These are phyloP conservation scores for Drosophila acutilabella DNA, from an alignment of 2,888 invertebrate species.

Conservation along the genomic window DNA sequence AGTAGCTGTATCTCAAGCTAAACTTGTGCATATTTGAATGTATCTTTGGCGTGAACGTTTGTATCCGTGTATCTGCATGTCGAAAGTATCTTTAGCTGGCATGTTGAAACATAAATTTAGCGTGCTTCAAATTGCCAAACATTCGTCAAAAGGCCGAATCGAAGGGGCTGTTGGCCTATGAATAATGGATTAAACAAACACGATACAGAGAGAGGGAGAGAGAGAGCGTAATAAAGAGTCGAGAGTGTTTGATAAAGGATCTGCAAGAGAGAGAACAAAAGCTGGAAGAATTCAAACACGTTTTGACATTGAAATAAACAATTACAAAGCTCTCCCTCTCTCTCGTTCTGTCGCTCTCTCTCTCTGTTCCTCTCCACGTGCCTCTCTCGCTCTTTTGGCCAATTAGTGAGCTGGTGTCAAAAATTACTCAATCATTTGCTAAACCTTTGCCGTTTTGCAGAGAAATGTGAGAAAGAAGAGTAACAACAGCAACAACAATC, in stretches of 20 bases:
- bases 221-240: background rate
- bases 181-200: constrained; percentile 30
- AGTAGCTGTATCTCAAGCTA: constrained; percentile 3
- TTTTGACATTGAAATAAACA: constrained; percentile 43
- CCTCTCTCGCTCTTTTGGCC: constrained; percentile 28
- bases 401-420: constrained; percentile 81
- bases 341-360: background rate
- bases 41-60: constrained; percentile 1
- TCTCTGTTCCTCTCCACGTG: background rate
- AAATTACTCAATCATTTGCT: constrained; percentile 70
- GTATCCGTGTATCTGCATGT: background rate
- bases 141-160: constrained; percentile 34
- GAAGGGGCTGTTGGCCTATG: constrained; percentile 4
- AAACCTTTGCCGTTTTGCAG: constrained; percentile 60
- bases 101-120: constrained; percentile 59
- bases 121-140: constrained; percentile 50
- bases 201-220: background rate
- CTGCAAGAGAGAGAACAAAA: background rate
- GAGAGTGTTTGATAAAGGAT: background rate
- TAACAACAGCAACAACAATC: constrained; percentile 50
- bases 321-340: constrained; percentile 19
- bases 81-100: constrained; percentile 16
- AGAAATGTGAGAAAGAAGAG: constrained; percentile 57
- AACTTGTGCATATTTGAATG: constrained; percentile 2
- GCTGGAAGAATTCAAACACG: constrained; percentile 4